Evolutionary conservation across 2,888 invertebrate species (phyloP), one percentile per base, ranked within the genome.

Genomic region (Andrena bicolor): DNA sequence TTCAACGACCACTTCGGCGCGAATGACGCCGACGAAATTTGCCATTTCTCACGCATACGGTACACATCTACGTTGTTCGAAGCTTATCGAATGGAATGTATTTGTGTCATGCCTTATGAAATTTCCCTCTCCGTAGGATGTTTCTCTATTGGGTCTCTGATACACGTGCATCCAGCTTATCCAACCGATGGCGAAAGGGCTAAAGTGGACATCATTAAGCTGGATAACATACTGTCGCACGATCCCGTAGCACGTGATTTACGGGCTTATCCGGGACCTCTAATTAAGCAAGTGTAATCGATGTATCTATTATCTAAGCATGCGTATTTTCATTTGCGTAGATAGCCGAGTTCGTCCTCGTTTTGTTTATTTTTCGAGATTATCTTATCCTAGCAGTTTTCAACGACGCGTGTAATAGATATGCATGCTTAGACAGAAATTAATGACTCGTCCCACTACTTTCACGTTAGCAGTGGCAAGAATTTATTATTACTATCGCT

Each of bases 11-110:
- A 95, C 95, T 89, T 96, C 96, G 16, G 96, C 96, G 90, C 95
- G 98, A 76, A 95, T 97, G 94, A 98, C 98, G 5, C 98, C 98
- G 26, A 96, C 96, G 84, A 97, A 97, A 93, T 98, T 96, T 94
- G 95, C 96, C 66, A 97, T 96, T 48, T 97, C 98, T n/a, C 98
- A 98, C 92, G 94, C 96, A 76, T 91, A 92, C 86, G 94, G 94
- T 93, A 90, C 26, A 91, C 90, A 64, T 64, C 53, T 0, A 16
- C 28, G 61, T 41, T 23, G 2, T n/a, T 58, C 10, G 20, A 8
- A 23, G 2, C 70, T 65, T 64, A 63, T 58, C 56, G 7, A 53
- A 28, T 13, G n/a, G 7, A 68, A 35, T 71, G 20, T 41, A 41
- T 6, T 23, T 23, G 51, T 58, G 61, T 49, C 13, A 10, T 35